These are phyloP conservation scores for Pararge aegeria DNA, from an alignment of 1,140 invertebrate species.

Conservation along the genomic window DNA sequence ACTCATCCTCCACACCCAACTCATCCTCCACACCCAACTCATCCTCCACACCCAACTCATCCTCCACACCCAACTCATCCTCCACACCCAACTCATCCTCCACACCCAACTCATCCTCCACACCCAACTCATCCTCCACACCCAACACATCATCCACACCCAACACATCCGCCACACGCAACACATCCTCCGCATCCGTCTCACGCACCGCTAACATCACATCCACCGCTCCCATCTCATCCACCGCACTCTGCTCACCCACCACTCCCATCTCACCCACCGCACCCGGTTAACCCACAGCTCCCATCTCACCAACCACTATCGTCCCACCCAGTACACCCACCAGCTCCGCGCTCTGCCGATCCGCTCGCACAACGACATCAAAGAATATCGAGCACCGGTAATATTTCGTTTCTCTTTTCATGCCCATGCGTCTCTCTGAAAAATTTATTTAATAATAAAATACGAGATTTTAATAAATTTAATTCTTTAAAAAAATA, in stretches of 20 bases:
- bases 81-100: no score
- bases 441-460: no score
- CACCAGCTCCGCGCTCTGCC: slow-evolving; percentile 6
- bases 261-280: slow-evolving; percentile 24
- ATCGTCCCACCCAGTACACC: slow-evolving; percentile 23
- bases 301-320: slow-evolving; percentile 28
- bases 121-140: slow-evolving; percentile 89
- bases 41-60: slow-evolving; percentile 30
- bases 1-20: slow-evolving; percentile 77
- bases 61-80: slow-evolving; percentile 21
- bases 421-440: neutral
- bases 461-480: no score
- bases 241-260: slow-evolving; percentile 88
- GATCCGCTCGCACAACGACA: slow-evolving; percentile 41
- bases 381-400: slow-evolving; percentile 71
- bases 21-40: slow-evolving; percentile 35
- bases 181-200: slow-evolving; percentile 30
- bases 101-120: slow-evolving; percentile 35
- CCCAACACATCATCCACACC: slow-evolving; percentile 34
- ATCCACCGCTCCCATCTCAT: slow-evolving; percentile 79
- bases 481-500: no score
- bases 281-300: slow-evolving; percentile 35
- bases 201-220: slow-evolving; percentile 17
- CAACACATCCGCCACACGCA: slow-evolving; percentile 32
- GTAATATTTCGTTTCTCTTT: slow-evolving; percentile 30